Base-by-base conservation (phyloP, 2,797 vertebrate genomes). In the Knipowitschia caucasica region DNA sequence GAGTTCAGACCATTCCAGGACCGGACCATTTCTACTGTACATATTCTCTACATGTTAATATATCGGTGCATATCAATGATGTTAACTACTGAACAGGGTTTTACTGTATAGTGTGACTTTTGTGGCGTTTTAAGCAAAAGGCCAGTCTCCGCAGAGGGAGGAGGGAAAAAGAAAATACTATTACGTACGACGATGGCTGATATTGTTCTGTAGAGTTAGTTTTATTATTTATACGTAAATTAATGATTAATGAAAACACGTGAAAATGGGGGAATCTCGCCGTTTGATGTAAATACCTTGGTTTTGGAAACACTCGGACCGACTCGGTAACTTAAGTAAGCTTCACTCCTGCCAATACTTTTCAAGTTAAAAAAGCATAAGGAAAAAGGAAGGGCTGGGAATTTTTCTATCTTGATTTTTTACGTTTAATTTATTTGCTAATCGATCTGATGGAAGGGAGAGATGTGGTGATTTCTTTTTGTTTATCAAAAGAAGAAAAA, bases 121-220 rank as follows among this genome's bases (percentile, higher is more conserved):
- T 87, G 87, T 89, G 78, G 83, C 85, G 77, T 69, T 75, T 80
- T 80, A 59, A 84, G 81, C 39, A 70, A 69, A 80, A 64, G 67
- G 81, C 74, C 78, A 72, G 75, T 77, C 73, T 78, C 54, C 73
- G 63, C 69, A 75, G 74, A 59, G 14, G 69, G 74, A 59, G 14
- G 69, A 67, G 64, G 75, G 82, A 76, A 72, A 83, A 84, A 84
- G 80, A 86, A 86, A 88, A 85, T 84, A 81, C 71, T 85, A 87
- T 84, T 87, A 77, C 85, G 83, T 89, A 85, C 73, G 76, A 88
- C 71, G 82, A 88, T 74, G 82, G 81, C 74, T 87, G 78, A 86
- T 85, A 89, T 84, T 87, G 83, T 88, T 88, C 86, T 84, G 84
- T 87, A 87, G 86, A 88, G 78, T 84, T 89, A 86, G 82, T 84